Evolutionary conservation across 2,113 vertebrate genomes (phyloP).

Genomic region (Varanus salvator): DNA sequence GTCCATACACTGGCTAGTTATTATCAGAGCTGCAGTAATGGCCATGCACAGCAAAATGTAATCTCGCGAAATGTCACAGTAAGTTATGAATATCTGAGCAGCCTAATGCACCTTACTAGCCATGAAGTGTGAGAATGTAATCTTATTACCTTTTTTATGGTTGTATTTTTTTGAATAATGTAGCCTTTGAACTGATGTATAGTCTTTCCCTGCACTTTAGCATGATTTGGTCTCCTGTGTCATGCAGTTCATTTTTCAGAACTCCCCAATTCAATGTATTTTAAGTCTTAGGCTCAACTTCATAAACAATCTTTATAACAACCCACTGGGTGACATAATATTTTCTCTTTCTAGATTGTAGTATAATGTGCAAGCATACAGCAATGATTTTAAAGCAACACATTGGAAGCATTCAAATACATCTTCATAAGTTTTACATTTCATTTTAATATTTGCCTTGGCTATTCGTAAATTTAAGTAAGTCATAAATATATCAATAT

Average conservation of each 20-base stretch:
- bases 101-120: slow-evolving; percentile 86
- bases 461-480: slow-evolving; percentile 42
- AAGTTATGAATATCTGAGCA: slow-evolving; percentile 89
- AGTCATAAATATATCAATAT: slow-evolving; percentile 45
- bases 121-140: slow-evolving; percentile 86
- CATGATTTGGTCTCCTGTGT: slow-evolving; percentile 82
- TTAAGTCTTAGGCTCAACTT: slow-evolving; percentile 77
- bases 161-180: slow-evolving; percentile 88
- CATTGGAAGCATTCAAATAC: slow-evolving; percentile 66
- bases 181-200: slow-evolving; percentile 84
- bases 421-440: slow-evolving; percentile 63
- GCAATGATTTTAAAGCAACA: slow-evolving; percentile 64
- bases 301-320: slow-evolving; percentile 86
- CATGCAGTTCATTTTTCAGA: slow-evolving; percentile 80
- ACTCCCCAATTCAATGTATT: slow-evolving; percentile 78
- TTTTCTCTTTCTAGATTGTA: slow-evolving; percentile 65
- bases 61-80: slow-evolving; percentile 85
- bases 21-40: slow-evolving; percentile 82
- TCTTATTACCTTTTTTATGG: slow-evolving; percentile 89
- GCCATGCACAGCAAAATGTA: slow-evolving; percentile 83
- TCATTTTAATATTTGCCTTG: slow-evolving; percentile 53
- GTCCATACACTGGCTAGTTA: slow-evolving; percentile 76
- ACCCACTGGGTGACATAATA: slow-evolving; percentile 78
- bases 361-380: slow-evolving; percentile 73
- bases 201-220: slow-evolving; percentile 82